Conservation (phyloP, 64 coral and sea anemone genomes). For the Montipora sp. region DNA sequence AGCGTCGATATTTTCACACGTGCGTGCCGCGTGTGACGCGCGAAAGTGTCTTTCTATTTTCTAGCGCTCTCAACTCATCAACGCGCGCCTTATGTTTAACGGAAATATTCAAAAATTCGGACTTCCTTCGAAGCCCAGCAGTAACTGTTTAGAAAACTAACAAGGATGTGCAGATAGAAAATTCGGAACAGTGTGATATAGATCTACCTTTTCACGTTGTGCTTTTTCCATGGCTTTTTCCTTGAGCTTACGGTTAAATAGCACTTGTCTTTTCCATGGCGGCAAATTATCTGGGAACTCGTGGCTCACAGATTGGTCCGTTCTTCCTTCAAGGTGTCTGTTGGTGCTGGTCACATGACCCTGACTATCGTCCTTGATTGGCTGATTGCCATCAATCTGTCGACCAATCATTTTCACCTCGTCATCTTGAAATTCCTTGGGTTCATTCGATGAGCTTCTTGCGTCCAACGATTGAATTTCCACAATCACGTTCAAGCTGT, state of each 20-base stretch:
- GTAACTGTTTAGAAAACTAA: no score
- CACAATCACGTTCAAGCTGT: constrained; percentile 4
- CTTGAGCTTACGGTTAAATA: constrained; percentile 52
- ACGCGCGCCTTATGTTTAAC: no score
- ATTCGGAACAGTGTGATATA: neutral
- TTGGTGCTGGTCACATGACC: neutral
- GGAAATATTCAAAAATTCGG: no score
- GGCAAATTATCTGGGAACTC: constrained; percentile 12
- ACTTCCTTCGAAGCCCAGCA: neutral
- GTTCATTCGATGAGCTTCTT: no score
- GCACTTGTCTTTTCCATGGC: constrained; percentile 55
- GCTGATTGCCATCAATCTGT: neutral
- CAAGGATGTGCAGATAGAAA: neutral
- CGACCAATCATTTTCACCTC: neutral
- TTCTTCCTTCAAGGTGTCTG: no score
- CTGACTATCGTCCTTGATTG: neutral
- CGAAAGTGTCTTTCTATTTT: no score
- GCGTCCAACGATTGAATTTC: neutral
- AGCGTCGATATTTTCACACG: no score
- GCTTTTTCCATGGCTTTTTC: constrained; percentile 15
- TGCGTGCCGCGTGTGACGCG: no score
- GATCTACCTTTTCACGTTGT: constrained; percentile 31
- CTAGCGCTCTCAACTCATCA: no score
- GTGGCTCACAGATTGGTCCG: neutral
- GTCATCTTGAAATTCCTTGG: neutral